Evolutionary conservation across 37 sponge, comb jelly and placozoan genomes (phyloP), one percentile per base, ranked within the genome.

Genomic region (Spongilla lacustris): DNA sequence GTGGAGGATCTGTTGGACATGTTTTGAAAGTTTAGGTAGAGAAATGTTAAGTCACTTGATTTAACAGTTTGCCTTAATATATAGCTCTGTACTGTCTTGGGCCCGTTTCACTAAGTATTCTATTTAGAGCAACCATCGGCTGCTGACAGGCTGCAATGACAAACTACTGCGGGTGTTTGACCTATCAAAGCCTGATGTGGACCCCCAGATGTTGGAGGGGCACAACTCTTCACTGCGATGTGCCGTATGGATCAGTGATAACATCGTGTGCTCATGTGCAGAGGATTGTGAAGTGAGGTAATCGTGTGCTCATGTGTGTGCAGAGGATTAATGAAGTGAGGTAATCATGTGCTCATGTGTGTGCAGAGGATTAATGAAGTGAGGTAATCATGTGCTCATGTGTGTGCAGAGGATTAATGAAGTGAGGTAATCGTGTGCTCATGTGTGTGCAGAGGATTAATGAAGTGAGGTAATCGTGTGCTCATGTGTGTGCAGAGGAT

Each of bases 111-210:
- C 19, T 58, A 58, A 1, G 58, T 17, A 58, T 17, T 58, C 58
- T 58, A 58, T 58, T 58, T 58, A 58, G 58, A 58, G 58, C 58
- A 6, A 58, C 58, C 67, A 46, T 21, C 66, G 37, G 22, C 80
- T 96, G 38, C 78, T 94, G 36, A 94, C 95, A n/a, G 97, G 92
- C 13, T 94, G 97, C 35, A 88, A 94, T 81, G 95, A 96, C 71
- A 91, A 96, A 50, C 4, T 81, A 26, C 38, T 96, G n/a, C 41
- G 92, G 38, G 36, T 96, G 11, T 94, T 90, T 74, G 74, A 86
- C 66, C 46, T 88, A 0, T 31, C 66, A 23, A 68, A 46, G 14
- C 6, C 37, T 66, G 72, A 71, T 6, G 30, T 50, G 29, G 68
- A 67, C 0, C 35, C 75, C 21, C 34, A 50, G 46, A 36, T 66